These are phyloP conservation scores for Tenualosa thibaudeaui DNA, from an alignment of 2,797 vertebrate species.

Conservation along the genomic window DNA sequence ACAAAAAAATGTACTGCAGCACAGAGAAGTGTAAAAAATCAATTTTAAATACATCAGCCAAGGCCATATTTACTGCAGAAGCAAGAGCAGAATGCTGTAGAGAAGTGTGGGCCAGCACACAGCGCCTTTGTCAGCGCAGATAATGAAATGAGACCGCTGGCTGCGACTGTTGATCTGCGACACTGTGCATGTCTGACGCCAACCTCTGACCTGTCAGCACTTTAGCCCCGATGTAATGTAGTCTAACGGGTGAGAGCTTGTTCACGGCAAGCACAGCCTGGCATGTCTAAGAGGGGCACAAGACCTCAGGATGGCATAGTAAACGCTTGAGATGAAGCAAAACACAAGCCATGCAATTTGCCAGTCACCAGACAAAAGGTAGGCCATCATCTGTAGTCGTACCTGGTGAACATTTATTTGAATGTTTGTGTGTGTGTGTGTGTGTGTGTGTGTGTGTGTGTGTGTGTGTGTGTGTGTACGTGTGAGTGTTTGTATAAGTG, in stretches of 20 bases:
- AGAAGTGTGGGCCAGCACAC: neutral
- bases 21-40: conserved; percentile 8
- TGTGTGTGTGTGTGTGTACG: neutral
- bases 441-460: neutral
- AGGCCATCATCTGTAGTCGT: neutral
- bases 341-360: neutral
- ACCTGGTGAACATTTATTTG: neutral
- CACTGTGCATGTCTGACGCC: neutral
- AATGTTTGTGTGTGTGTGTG: neutral
- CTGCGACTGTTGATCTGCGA: conserved; percentile 29
- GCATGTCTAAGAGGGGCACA: conserved; percentile 18
- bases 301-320: conserved; percentile 27
- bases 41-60: conserved; percentile 17
- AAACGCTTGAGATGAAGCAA: neutral
- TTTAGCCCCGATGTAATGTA: neutral
- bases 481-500: neutral
- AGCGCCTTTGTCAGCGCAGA: neutral
- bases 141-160: conserved; percentile 26
- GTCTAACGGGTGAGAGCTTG: neutral
- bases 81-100: neutral
- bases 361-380: neutral
- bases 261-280: neutral
- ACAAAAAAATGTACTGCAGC: neutral
- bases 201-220: neutral
- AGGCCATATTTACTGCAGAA: neutral